Evolutionary conservation across 2,797 vertebrate species (phyloP).

Genomic region (Brotula barbata): DNA sequence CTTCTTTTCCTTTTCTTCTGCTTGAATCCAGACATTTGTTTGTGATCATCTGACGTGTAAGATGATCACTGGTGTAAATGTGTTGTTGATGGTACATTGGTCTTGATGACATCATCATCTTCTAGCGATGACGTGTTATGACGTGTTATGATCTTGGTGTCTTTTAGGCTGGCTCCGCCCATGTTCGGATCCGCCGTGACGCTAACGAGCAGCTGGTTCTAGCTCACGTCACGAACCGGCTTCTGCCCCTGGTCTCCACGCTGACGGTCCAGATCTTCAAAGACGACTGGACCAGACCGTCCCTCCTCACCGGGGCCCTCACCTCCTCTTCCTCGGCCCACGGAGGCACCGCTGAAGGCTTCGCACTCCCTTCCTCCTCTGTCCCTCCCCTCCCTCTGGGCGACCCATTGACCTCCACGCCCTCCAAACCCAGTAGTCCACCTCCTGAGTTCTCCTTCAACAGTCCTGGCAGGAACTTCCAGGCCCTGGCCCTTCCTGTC

Average conservation of each 20-base stretch:
- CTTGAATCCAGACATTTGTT: too few relatives aligned
- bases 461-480: conserved; percentile 87
- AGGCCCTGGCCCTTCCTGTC: conserved; percentile 82
- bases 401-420: conserved; percentile 89
- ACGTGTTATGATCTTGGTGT: too few relatives aligned
- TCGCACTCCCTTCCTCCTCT: conserved; percentile 64
- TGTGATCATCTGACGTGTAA: too few relatives aligned
- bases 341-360: conserved; percentile 25
- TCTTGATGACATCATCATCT: too few relatives aligned
- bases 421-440: conserved; percentile 87
- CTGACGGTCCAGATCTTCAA: conserved; percentile 97
- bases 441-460: conserved; percentile 95
- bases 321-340: conserved; percentile 66
- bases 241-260: conserved; percentile 88
- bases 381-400: conserved; percentile 27
- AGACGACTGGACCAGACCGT: conserved; percentile 92
- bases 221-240: conserved; percentile 94
- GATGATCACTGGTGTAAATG: too few relatives aligned
- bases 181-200: conserved; percentile 94
- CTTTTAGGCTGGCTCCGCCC: conserved; percentile 93
- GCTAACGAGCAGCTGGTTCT: conserved; percentile 98
- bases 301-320: conserved; percentile 81
- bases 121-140: too few relatives aligned
- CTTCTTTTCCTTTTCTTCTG: too few relatives aligned
- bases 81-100: too few relatives aligned